These are phyloP conservation scores for Streblospio benedicti DNA, from an alignment of 1,140 invertebrate species.

Conservation along the genomic window DNA sequence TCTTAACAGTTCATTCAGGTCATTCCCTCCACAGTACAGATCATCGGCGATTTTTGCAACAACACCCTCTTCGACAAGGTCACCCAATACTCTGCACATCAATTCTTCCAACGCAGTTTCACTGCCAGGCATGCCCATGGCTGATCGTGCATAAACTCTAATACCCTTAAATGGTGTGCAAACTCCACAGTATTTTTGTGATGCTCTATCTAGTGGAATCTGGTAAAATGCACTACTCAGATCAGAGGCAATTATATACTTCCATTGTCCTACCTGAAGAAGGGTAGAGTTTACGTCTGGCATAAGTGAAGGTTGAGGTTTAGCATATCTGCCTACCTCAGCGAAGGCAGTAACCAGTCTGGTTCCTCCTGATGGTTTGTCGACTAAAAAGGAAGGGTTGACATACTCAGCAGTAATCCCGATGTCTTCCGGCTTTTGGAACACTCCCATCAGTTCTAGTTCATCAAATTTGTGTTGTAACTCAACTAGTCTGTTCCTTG, in stretches of 20 bases:
- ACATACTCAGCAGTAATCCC: conserved; percentile 11
- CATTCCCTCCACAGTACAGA: neutral
- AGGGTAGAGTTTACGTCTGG: conserved; percentile 19
- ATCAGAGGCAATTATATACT: too few relatives aligned
- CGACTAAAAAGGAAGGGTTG: conserved; percentile 16
- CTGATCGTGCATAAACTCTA: conserved; percentile 16
- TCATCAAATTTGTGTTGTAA: conserved; percentile 20
- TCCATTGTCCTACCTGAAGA: conserved; percentile 15
- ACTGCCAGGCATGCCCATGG: conserved; percentile 10
- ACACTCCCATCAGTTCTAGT: neutral
- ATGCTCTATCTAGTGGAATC: too few relatives aligned
- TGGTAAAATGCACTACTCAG: too few relatives aligned
- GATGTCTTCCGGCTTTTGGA: conserved; percentile 7
- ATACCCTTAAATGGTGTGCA: conserved; percentile 16
- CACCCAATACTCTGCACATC: conserved; percentile 15
- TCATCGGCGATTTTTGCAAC: conserved; percentile 1
- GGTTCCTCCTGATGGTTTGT: conserved; percentile 15
- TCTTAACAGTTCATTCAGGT: neutral
- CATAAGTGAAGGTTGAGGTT: conserved; percentile 18
- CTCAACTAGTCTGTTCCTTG: conserved; percentile 3
- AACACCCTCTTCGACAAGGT: conserved; percentile 3
- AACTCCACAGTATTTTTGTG: conserved; percentile 19
- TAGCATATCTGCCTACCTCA: conserved; percentile 17
- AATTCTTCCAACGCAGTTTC: conserved; percentile 1
- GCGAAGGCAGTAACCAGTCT: conserved; percentile 22